Evolutionary conservation across 2,888 invertebrate genomes (phyloP).

Genomic region (Nomada fabriciana): DNA sequence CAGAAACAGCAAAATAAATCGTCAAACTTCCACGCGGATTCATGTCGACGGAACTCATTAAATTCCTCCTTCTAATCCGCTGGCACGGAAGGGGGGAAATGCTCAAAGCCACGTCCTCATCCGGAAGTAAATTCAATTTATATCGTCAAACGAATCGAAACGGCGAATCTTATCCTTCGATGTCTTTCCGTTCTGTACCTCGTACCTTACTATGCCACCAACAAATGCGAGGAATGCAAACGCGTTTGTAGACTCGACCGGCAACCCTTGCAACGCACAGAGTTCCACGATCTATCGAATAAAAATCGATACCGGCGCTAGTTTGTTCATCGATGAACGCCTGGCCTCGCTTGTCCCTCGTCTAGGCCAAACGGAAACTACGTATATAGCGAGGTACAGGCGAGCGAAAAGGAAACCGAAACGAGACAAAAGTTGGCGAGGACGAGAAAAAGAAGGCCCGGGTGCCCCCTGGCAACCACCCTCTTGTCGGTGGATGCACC

Average conservation of each 20-base stretch:
- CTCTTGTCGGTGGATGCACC: constrained; percentile 63
- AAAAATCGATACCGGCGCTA: background rate
- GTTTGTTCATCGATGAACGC: constrained; percentile 14
- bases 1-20: constrained; percentile 57
- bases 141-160: constrained; percentile 29
- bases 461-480: constrained; percentile 62
- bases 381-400: constrained; percentile 2
- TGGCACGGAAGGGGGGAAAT: background rate
- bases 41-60: constrained; percentile 42
- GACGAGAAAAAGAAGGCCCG: constrained; percentile 40
- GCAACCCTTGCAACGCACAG: background rate
- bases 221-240: too few relatives aligned
- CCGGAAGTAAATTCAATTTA: constrained; percentile 29
- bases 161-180: background rate
- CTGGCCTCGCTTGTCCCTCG: background rate
- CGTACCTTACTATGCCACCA: too few relatives aligned
- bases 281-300: background rate
- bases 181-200: background rate
- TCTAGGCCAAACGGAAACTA: background rate
- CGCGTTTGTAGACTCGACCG: too few relatives aligned
- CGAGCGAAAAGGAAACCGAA: background rate
- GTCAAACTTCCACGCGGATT: constrained; percentile 48
- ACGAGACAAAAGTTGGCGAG: constrained; percentile 29
- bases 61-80: constrained; percentile 29
- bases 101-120: constrained; percentile 9